These are phyloP conservation scores for Drosophila multiciliata DNA, from an alignment of 2,888 invertebrate genomes.

Conservation along the genomic window DNA sequence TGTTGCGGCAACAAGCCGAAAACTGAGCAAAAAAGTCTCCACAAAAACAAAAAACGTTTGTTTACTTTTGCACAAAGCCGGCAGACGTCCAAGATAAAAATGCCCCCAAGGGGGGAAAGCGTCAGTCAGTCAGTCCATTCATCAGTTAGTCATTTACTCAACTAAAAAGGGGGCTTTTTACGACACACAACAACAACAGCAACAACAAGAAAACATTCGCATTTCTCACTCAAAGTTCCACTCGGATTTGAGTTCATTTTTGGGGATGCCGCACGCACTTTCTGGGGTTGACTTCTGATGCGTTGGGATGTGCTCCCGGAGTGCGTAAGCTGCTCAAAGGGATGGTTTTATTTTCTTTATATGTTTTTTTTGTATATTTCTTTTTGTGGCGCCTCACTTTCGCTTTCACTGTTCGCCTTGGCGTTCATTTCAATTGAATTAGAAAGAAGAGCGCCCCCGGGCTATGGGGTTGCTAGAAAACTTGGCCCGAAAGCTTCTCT, in stretches of 20 bases:
- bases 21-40: slow-evolving; percentile 46
- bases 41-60: slow-evolving; percentile 63
- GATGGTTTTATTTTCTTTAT: slow-evolving; percentile 50
- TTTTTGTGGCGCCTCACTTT: slow-evolving; percentile 47
- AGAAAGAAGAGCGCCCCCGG: slow-evolving; percentile 48
- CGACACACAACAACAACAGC: slow-evolving; percentile 23
- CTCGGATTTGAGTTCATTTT: slow-evolving; percentile 44
- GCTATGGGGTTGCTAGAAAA: slow-evolving; percentile 11
- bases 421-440: slow-evolving; percentile 70
- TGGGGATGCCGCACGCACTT: slow-evolving; percentile 46
- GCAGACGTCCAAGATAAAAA: slow-evolving; percentile 50
- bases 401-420: slow-evolving; percentile 44
- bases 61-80: slow-evolving; percentile 73
- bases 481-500: slow-evolving; percentile 60
- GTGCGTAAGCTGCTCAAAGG: slow-evolving; percentile 53
- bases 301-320: slow-evolving; percentile 30
- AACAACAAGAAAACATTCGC: slow-evolving; percentile 3
- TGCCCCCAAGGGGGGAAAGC: slow-evolving; percentile 57
- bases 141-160: slow-evolving; percentile 8
- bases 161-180: slow-evolving; percentile 52
- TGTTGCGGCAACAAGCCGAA: slow-evolving; percentile 61
- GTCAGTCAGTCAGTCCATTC: slow-evolving; percentile 32
- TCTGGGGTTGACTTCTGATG: slow-evolving; percentile 62
- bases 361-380: neutral
- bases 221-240: slow-evolving; percentile 61